phyloP scores from a whole-genome alignment of 2,888 invertebrate genomes.

The Drosophila kuntzei region DNA sequence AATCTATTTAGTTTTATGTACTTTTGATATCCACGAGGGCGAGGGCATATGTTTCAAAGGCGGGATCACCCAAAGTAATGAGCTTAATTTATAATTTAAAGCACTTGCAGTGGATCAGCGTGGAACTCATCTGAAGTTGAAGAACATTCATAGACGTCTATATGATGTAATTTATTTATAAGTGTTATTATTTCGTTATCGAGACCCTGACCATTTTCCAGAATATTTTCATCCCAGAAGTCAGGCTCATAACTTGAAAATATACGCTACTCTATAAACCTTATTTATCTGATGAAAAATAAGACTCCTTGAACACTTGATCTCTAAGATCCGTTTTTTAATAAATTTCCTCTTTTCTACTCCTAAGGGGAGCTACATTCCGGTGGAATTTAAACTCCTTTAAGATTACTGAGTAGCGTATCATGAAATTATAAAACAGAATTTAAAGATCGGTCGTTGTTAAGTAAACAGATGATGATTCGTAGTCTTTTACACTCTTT shows the following conservation, averaged over 20 bases:
- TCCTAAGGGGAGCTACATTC: neutral
- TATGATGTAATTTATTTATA: conserved; percentile 61
- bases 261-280: neutral
- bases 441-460: conserved; percentile 22
- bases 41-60: conserved; percentile 21
- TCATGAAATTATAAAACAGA: neutral
- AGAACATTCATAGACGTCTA: conserved; percentile 18
- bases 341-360: neutral
- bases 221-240: conserved; percentile 16
- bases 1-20: conserved; percentile 80
- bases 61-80: conserved; percentile 55
- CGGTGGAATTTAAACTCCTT: neutral
- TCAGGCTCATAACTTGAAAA: neutral
- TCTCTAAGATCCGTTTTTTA: neutral
- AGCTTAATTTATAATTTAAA: conserved; percentile 67
- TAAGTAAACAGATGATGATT: conserved; percentile 59
- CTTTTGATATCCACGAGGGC: conserved; percentile 61
- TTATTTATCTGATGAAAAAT: no score
- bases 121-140: conserved; percentile 20
- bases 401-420: neutral
- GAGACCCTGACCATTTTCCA: conserved; percentile 59
- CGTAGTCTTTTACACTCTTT: conserved; percentile 31
- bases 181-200: conserved; percentile 77
- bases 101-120: conserved; percentile 21
- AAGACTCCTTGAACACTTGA: neutral